phyloP scores from a whole-genome alignment of 2,888 invertebrate species.

The Allygus modestus region DNA sequence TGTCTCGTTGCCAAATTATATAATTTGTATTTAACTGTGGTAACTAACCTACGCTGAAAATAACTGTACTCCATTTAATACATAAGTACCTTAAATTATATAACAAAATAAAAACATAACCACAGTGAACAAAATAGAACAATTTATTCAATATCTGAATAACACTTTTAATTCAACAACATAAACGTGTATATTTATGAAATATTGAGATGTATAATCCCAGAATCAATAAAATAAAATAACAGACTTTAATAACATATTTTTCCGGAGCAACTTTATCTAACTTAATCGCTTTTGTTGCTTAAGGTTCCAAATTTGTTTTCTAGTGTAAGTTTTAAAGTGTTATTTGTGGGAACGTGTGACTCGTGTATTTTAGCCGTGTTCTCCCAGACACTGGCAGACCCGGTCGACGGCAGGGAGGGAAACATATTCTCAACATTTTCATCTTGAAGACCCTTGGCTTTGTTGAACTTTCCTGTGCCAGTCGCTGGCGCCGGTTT shows the following conservation, averaged over 20 bases:
- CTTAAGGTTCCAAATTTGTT: not conserved
- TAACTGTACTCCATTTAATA: no score
- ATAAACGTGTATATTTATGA: no score
- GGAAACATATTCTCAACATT: constrained; percentile 20
- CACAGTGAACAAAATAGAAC: no score
- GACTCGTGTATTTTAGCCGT: not conserved
- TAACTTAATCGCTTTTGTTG: not conserved
- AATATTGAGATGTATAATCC: no score
- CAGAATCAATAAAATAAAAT: no score
- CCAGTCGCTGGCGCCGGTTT: not conserved
- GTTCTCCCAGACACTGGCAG: not conserved
- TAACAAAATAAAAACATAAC: no score
- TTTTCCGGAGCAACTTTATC: not conserved
- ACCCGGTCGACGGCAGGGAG: not conserved
- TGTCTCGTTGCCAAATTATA: no score
- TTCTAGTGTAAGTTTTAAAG: not conserved
- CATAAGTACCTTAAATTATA: no score
- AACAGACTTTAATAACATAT: not conserved
- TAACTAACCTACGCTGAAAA: no score
- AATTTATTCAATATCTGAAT: no score
- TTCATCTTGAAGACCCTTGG: not conserved
- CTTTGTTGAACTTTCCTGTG: not conserved
- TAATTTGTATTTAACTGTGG: no score
- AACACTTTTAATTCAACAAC: no score
- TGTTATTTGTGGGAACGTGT: not conserved